These are phyloP conservation scores for Heteromormyrus szaboi DNA, from an alignment of 2,797 vertebrate species.

Conservation along the genomic window DNA sequence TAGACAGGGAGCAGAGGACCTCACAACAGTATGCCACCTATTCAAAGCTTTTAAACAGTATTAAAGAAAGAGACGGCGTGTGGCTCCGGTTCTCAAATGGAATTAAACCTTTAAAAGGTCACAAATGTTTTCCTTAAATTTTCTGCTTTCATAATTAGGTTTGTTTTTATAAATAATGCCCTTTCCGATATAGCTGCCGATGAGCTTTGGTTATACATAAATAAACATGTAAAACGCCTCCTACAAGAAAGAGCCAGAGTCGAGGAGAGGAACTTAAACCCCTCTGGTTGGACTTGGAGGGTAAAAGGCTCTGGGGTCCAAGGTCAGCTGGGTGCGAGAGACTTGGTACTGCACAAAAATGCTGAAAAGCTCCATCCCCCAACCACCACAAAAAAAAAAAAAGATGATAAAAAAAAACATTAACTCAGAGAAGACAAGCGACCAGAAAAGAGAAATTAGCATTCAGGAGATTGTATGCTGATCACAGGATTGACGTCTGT, in stretches of 20 bases:
- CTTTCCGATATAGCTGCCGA: background rate
- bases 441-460: background rate
- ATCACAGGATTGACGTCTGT: background rate
- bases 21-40: background rate
- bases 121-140: background rate
- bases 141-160: background rate
- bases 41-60: background rate
- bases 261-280: background rate
- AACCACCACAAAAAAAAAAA: background rate
- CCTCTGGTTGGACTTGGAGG: background rate
- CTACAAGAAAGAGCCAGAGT: background rate
- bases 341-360: background rate
- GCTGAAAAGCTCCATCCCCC: background rate
- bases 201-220: background rate
- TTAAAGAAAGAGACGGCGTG: background rate
- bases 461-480: background rate
- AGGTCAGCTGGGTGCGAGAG: background rate
- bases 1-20: background rate
- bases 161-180: background rate
- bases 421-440: background rate
- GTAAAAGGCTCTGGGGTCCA: background rate
- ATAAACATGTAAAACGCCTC: background rate
- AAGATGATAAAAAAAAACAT: background rate
- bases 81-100: background rate
- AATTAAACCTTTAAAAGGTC: background rate